These are phyloP conservation scores for Hafferia zeledoni DNA, from an alignment of 2,797 vertebrate genomes.

Conservation along the genomic window DNA sequence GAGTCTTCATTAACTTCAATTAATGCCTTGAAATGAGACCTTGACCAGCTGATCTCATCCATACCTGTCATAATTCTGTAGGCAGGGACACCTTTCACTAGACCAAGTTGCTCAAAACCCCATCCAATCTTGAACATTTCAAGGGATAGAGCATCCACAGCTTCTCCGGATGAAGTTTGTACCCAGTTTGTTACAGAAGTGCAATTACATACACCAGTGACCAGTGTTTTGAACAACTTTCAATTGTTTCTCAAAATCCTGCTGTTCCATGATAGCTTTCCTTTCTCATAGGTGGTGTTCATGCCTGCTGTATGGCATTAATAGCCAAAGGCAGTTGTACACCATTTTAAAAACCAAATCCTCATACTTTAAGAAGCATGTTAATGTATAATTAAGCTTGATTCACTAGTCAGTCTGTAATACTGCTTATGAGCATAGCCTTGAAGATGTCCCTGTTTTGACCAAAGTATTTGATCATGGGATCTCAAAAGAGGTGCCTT, in stretches of 20 bases:
- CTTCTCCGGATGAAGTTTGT: neutral
- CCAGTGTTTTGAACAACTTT: neutral
- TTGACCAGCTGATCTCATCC: neutral
- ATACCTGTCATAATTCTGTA: neutral
- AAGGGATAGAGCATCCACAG: neutral
- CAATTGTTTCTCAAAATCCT: neutral
- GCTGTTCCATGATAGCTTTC: neutral
- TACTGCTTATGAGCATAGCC: neutral
- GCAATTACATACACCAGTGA: neutral
- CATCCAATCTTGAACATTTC: neutral
- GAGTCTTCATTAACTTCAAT: neutral
- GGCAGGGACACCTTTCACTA: fast-evolving
- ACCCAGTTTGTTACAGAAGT: neutral
- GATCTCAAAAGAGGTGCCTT: neutral
- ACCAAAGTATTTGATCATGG: neutral
- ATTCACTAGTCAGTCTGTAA: neutral
- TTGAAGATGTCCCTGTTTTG: neutral
- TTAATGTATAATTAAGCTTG: neutral
- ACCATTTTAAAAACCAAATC: neutral
- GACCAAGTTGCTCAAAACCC: neutral
- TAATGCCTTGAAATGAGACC: neutral
- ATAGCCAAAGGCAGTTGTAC: neutral
- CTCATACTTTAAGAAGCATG: neutral
- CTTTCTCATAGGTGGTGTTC: neutral
- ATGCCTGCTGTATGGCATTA: neutral